Evolutionary conservation across 2,888 invertebrate genomes (phyloP), one percentile per base, ranked within the genome.

Genomic region (Zelleria hepariella): DNA sequence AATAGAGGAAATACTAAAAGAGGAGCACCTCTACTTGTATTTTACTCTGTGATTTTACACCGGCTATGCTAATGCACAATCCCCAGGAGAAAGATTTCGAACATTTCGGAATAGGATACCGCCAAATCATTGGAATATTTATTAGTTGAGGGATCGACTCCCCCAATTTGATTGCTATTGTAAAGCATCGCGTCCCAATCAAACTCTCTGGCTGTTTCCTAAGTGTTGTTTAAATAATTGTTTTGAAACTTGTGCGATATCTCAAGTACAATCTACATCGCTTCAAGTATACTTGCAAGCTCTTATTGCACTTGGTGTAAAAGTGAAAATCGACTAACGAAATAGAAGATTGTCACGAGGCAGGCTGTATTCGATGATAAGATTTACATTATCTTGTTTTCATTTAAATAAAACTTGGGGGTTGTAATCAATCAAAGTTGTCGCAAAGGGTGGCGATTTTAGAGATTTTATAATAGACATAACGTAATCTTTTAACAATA

Each of bases 41-140:
- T 42, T 42, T 42, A 15, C 1, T 42, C 32, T 42, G 32, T 42
- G 21, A 5, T 4, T 51, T 21, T 51, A 51, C 23, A 23, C 21
- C 21, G 21, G 20, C 51, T 83, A 86, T 85, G 85, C 78, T 80
- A 84, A 85, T 84, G 71, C 69, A 74, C 68, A 70, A 70, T 67
- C 82, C 84, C 85, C 84, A 73, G 79, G 72, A 82, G 84, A 80
- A 83, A 81, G 82, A 85, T 84, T 84, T 73, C 67, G 73, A 69
- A 74, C 73, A 72, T 74, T 68, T 70, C 69, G 74, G 81, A 80
- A 82, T 83, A 80, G 84, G 80, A 80, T 78, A 76, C 73, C 73
- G 77, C 73, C 73, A 77, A 82, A 77, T 82, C 81, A 81, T 82
- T 80, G 81, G 85, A 82, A 83, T 85, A 85, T 86, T 82, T 86